These are phyloP conservation scores for Leptogaster cylindrica DNA, from an alignment of 2,888 invertebrate species.

Conservation along the genomic window DNA sequence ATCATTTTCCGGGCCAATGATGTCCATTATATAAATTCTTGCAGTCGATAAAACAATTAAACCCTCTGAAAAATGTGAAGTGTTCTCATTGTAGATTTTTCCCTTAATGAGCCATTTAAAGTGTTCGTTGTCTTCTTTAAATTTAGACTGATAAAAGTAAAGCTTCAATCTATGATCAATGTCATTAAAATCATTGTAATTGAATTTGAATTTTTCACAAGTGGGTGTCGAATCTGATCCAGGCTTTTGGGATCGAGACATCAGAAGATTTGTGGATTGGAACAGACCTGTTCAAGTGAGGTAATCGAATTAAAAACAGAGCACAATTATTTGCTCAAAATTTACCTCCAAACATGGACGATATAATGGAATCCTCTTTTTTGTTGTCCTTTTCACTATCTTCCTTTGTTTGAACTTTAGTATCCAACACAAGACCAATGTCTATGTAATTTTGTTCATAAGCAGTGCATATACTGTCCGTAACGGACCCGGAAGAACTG, in stretches of 20 bases:
- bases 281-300: constrained; percentile 59
- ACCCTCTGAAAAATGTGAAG: constrained; percentile 60
- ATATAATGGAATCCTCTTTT: constrained; percentile 53
- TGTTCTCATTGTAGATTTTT: constrained; percentile 60
- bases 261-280: constrained; percentile 63
- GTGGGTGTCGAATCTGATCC: background rate
- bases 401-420: background rate
- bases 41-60: constrained; percentile 65
- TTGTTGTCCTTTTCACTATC: constrained; percentile 22
- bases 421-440: background rate
- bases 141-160: constrained; percentile 65
- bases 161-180: constrained; percentile 68
- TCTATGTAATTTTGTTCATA: constrained; percentile 62
- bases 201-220: constrained; percentile 62
- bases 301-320: background rate
- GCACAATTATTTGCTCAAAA: constrained; percentile 4
- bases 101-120: constrained; percentile 65
- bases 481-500: constrained; percentile 69
- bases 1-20: constrained; percentile 63
- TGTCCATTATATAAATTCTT: constrained; percentile 64
- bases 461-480: constrained; percentile 68
- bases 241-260: constrained; percentile 58
- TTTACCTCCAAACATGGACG: constrained; percentile 63
- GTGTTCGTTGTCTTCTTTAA: constrained; percentile 65
- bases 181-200: constrained; percentile 64